Percentiles rank a stretch among this genome's conserved stretches.
Conservation (phyloP, 2,113 vertebrate genomes). For the Campylomormyrus numenius region DNA sequence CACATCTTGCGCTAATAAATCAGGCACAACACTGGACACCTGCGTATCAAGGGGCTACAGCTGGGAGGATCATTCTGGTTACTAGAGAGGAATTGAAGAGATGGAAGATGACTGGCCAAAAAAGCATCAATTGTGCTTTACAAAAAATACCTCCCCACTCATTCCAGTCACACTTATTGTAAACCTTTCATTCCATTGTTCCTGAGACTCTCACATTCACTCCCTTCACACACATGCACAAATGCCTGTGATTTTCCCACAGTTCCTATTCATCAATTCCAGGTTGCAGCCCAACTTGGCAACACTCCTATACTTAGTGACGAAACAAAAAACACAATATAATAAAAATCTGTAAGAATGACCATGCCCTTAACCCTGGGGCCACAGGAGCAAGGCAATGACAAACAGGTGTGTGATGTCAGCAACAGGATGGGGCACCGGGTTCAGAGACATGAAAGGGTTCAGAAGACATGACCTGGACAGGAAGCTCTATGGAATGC, state of each 20-base stretch:
- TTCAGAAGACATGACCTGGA: conserved; percentile 27
- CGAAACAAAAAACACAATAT: conserved; percentile 23
- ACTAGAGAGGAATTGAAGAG: conserved; percentile 1
- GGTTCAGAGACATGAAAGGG: conserved; percentile 19
- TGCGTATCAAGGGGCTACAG: not conserved
- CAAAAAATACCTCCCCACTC: not conserved
- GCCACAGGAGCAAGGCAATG: conserved; percentile 18
- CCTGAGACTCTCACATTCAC: conserved; percentile 36
- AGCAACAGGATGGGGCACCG: conserved; percentile 27
- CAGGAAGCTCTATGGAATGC: conserved; percentile 32
- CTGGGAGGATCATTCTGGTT: not conserved
- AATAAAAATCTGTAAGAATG: conserved; percentile 12
- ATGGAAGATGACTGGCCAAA: not conserved
- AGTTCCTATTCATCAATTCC: conserved; percentile 39
- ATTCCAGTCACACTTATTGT: conserved; percentile 8
- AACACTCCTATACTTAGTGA: conserved; percentile 37
- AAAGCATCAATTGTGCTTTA: not conserved
- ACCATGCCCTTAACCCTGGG: conserved; percentile 5
- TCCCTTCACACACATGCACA: not conserved
- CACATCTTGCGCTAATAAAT: not conserved
- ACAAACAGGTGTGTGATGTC: conserved; percentile 26
- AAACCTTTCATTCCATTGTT: not conserved
- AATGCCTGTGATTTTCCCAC: conserved; percentile 18
- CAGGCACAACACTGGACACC: conserved; percentile 1
- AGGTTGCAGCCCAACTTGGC: conserved; percentile 20